Percentiles rank a stretch among this genome's conserved stretches.
phyloP scores from a whole-genome alignment of 2,113 vertebrate genomes.

The Tapirus terrestris region DNA sequence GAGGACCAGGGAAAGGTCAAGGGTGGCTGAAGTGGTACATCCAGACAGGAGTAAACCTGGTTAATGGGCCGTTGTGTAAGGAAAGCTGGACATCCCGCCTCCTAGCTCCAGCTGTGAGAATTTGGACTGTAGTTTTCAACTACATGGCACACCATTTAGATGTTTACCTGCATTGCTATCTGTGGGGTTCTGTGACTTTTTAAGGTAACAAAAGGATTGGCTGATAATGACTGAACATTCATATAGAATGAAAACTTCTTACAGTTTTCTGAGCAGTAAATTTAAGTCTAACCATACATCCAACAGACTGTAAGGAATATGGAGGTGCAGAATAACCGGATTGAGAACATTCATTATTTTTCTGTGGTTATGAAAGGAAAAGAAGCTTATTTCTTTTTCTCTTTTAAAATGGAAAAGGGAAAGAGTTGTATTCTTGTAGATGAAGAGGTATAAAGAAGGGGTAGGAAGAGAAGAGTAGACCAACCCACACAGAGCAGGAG shows the following conservation, averaged over 20 bases:
- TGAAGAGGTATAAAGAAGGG: too few relatives aligned
- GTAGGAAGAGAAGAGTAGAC: background rate
- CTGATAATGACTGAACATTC: background rate
- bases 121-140: background rate
- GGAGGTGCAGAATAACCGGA: background rate
- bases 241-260: background rate
- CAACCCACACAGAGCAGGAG: accelerated
- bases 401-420: background rate
- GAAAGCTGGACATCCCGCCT: background rate
- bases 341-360: background rate
- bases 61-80: accelerated
- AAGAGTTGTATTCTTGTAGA: background rate
- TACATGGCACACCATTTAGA: accelerated
- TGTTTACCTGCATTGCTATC: background rate
- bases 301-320: background rate
- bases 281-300: background rate
- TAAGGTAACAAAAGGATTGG: background rate
- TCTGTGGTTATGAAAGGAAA: background rate
- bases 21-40: accelerated
- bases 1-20: background rate
- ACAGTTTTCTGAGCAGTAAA: background rate
- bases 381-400: background rate
- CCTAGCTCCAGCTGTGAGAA: background rate
- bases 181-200: background rate
- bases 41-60: background rate